Base-by-base conservation (phyloP, 2,797 vertebrate genomes). In the Ctenopoma multispine region DNA sequence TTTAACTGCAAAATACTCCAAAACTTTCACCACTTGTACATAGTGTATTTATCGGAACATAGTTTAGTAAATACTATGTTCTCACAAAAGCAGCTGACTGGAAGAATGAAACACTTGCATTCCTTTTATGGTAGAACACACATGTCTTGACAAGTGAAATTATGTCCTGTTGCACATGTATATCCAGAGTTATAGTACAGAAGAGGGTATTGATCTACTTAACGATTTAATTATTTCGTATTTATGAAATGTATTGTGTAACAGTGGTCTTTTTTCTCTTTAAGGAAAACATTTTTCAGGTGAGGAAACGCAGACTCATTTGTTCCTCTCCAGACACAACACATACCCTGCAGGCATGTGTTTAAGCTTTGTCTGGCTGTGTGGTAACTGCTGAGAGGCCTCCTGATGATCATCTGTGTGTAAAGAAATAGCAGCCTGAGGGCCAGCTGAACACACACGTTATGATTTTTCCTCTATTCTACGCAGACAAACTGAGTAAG, bases 401-500 rank as follows among this genome's bases (percentile, higher is more conserved):
- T 59, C 13, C 38, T 46, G 63, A 69, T 85, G 64, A 44, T 72
- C 65, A 44, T 24, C 66, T 59, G n/a, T 62, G 50, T 62, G 70
- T 54, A 43, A 61, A 76, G 69, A 79, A 82, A 66, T 9, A 4
- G 43, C 69, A 62, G 63, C 89, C 87, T 0, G 11, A 62, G 86
- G 89, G 69, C 62, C 62, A 43, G 29, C 24, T 69, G 49, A 62
- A 72, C 38, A 79, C 62, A 23, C 70, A 63, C 40, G 0, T 23
- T 34, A 8, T 80, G 71, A n/a, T 54, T 76, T 86, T 78, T 49
- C 69, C 69, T 13, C 57, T 70, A 29, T 7, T 66, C 38, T 56
- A 15, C 34, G 8, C 66, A 85, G 85, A 86, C 68, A 74, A 29
- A 72, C 82, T 92, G 86, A 90, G 79, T 87, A 88, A 87, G 38